phyloP scores from a whole-genome alignment of 2,888 invertebrate genomes.

The Rhamnusium bicolor region DNA sequence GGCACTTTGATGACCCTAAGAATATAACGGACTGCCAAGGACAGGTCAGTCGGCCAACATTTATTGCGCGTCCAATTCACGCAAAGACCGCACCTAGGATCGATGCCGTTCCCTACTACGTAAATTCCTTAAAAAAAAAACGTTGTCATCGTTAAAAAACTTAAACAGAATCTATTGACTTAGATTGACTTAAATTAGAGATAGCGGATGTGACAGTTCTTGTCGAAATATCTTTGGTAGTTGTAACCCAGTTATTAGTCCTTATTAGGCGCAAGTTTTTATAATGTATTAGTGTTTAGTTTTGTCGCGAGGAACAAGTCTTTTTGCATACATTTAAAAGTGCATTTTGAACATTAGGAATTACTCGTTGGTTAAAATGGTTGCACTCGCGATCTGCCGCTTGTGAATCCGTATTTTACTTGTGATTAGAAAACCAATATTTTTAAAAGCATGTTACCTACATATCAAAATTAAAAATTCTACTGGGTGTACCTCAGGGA shows the following conservation, averaged over 20 bases:
- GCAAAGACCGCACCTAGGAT: slow-evolving; percentile 34
- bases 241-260: slow-evolving; percentile 1
- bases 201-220: slow-evolving; percentile 23
- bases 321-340: neutral
- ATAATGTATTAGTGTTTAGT: neutral
- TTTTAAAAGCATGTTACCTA: no score
- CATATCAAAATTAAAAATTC: no score
- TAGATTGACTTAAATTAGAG: slow-evolving; percentile 22
- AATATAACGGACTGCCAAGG: slow-evolving; percentile 66
- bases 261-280: neutral
- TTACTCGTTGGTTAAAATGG: no score
- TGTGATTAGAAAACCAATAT: no score
- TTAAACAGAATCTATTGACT: slow-evolving; percentile 31
- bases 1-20: slow-evolving; percentile 56
- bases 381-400: no score
- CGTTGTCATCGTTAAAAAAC: slow-evolving; percentile 2
- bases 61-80: slow-evolving; percentile 51
- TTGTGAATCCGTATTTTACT: no score
- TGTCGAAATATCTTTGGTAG: slow-evolving; percentile 13
- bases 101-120: slow-evolving; percentile 8
- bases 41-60: slow-evolving; percentile 68
- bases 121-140: slow-evolving; percentile 13
- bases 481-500: no score
- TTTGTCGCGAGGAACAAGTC: neutral
- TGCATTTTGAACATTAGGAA: neutral